Percentiles rank a stretch among this genome's conserved stretches.
Conservation (phyloP, 2,888 invertebrate genomes). For the Leptopilina syphax region DNA sequence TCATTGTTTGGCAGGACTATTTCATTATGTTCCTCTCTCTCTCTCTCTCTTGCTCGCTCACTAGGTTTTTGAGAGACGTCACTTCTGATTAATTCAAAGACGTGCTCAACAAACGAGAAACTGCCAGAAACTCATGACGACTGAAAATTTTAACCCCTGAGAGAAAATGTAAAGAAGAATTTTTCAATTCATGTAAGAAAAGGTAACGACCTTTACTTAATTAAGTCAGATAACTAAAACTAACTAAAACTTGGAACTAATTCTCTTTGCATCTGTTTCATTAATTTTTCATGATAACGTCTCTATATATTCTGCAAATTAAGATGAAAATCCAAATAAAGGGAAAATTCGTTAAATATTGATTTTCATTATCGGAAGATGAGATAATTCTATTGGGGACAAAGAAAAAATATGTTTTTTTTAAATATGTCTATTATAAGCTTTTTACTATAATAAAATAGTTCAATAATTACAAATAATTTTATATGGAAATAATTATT, state of each 20-base stretch:
- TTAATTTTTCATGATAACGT: too few species aligned
- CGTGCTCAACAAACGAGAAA: constrained; percentile 26
- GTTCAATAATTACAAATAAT: too few species aligned
- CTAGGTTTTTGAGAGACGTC: constrained; percentile 32
- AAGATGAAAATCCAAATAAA: too few species aligned
- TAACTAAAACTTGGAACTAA: not conserved
- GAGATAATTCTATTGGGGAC: too few species aligned
- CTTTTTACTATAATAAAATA: too few species aligned
- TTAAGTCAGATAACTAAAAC: not conserved
- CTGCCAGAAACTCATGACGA: constrained; percentile 10
- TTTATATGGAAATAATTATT: too few species aligned
- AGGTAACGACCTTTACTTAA: not conserved
- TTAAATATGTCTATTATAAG: too few species aligned
- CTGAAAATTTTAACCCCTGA: constrained; percentile 15
- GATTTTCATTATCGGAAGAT: too few species aligned
- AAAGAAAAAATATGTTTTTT: too few species aligned
- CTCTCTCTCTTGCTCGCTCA: not conserved
- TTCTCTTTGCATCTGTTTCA: too few species aligned
- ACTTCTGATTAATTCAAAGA: constrained; percentile 34
- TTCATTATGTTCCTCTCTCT: constrained; percentile 34
- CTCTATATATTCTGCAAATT: too few species aligned
- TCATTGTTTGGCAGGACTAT: constrained; percentile 33
- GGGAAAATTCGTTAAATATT: too few species aligned
- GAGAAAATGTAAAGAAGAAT: not conserved
- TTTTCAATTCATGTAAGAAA: constrained; percentile 12